phyloP scores from a whole-genome alignment of 2,888 invertebrate species.

The Pheosia gnoma region DNA sequence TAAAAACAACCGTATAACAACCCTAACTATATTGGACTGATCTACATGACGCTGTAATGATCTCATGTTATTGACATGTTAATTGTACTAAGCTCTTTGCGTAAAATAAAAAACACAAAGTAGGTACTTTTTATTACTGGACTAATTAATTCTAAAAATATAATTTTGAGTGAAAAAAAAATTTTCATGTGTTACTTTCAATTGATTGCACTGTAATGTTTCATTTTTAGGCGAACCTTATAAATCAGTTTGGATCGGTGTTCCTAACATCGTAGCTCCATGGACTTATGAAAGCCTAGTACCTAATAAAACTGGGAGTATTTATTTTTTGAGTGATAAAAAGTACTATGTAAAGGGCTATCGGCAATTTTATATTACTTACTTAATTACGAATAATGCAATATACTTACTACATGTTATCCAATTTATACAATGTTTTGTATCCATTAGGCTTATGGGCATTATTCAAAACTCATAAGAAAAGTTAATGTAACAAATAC shows the following conservation, averaged over 20 bases:
- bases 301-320: background rate
- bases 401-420: background rate
- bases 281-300: too few relatives aligned
- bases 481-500: background rate
- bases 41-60: background rate
- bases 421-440: background rate
- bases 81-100: background rate
- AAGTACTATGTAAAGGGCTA: background rate
- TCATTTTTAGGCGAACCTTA: too few relatives aligned
- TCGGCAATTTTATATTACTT: background rate
- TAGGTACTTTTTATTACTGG: background rate
- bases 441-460: background rate
- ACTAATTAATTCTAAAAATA: background rate
- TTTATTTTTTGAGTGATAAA: background rate
- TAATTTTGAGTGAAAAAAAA: too few relatives aligned
- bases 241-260: background rate
- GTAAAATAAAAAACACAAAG: background rate
- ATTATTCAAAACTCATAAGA: background rate
- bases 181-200: too few relatives aligned
- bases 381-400: background rate
- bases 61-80: slow-evolving; percentile 4
- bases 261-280: background rate
- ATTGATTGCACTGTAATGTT: too few relatives aligned
- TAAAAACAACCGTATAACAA: background rate
- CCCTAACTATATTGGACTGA: background rate